Evolutionary conservation across 2,888 invertebrate genomes (phyloP).

Genomic region (Drosophila mimetica): DNA sequence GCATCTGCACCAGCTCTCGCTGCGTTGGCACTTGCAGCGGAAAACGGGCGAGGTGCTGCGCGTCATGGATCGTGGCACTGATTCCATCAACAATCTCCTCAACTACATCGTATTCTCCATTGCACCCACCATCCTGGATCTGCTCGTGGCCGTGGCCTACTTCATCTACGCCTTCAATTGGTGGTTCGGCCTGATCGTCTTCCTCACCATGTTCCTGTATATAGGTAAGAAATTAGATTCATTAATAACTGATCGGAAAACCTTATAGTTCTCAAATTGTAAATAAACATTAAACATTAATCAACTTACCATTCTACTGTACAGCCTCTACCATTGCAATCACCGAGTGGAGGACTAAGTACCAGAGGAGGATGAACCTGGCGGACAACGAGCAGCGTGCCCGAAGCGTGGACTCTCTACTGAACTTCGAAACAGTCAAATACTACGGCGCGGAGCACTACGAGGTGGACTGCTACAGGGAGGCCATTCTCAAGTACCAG

Average conservation of each 20-base stretch:
- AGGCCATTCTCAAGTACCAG: conserved; percentile 94
- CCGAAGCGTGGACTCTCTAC: conserved; percentile 96
- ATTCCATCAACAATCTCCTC: conserved; percentile 96
- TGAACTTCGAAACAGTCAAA: conserved; percentile 99
- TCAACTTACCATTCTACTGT: neutral
- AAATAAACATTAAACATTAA: neutral
- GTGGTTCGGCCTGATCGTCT: conserved; percentile 98
- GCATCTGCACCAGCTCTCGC: conserved; percentile 95
- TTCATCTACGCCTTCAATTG: conserved; percentile 94
- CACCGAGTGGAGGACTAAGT: conserved; percentile 99
- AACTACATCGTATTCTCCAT: conserved; percentile 97
- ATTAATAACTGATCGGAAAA: too few species aligned
- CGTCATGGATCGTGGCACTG: conserved; percentile 98
- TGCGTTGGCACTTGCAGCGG: conserved; percentile 96
- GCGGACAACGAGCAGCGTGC: conserved; percentile 97
- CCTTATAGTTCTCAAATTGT: neutral
- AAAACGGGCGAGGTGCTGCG: conserved; percentile 98
- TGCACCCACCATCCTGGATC: conserved; percentile 95
- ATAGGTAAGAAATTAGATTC: conserved; percentile 88
- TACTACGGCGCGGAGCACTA: conserved; percentile 98
- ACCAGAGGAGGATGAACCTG: conserved; percentile 95
- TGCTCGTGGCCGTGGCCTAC: conserved; percentile 94
- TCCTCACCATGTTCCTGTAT: conserved; percentile 96
- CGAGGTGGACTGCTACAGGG: conserved; percentile 93
- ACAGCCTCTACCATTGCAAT: conserved; percentile 90